phyloP scores from a whole-genome alignment of 2,888 invertebrate genomes.

The Macaria notata region DNA sequence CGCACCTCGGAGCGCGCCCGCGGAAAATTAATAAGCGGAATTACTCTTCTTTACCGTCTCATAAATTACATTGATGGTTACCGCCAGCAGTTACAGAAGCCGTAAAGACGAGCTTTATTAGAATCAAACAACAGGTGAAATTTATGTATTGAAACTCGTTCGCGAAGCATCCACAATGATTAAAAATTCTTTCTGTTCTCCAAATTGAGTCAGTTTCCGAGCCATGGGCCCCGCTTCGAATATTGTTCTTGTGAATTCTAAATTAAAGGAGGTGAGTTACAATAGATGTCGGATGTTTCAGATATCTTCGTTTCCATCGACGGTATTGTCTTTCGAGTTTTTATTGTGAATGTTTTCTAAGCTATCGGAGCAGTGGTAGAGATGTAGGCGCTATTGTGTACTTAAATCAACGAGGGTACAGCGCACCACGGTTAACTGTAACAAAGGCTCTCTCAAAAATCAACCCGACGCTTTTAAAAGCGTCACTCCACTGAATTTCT shows the following conservation, averaged over 20 bases:
- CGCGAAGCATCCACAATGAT: slow-evolving; percentile 19
- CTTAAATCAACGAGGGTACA: slow-evolving; percentile 65
- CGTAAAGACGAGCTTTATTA: slow-evolving; percentile 67
- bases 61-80: slow-evolving; percentile 75
- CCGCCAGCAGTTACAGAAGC: slow-evolving; percentile 63
- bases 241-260: slow-evolving; percentile 32
- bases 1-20: slow-evolving; percentile 60
- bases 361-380: slow-evolving; percentile 66
- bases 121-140: slow-evolving; percentile 59
- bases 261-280: slow-evolving; percentile 44
- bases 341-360: slow-evolving; percentile 72
- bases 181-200: slow-evolving; percentile 23
- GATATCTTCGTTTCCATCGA: slow-evolving; percentile 63
- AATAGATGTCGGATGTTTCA: slow-evolving; percentile 50
- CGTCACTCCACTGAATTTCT: slow-evolving; percentile 51
- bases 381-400: slow-evolving; percentile 62
- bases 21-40: slow-evolving; percentile 75
- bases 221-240: slow-evolving; percentile 11
- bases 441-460: slow-evolving; percentile 69
- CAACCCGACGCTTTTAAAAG: slow-evolving; percentile 62
- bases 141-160: slow-evolving; percentile 38
- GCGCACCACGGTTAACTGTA: slow-evolving; percentile 58
- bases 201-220: slow-evolving; percentile 26
- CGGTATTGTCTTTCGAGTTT: slow-evolving; percentile 64
- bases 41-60: slow-evolving; percentile 70